phyloP scores from a whole-genome alignment of 2,113 vertebrate genomes.

The Alligator sinensis region DNA sequence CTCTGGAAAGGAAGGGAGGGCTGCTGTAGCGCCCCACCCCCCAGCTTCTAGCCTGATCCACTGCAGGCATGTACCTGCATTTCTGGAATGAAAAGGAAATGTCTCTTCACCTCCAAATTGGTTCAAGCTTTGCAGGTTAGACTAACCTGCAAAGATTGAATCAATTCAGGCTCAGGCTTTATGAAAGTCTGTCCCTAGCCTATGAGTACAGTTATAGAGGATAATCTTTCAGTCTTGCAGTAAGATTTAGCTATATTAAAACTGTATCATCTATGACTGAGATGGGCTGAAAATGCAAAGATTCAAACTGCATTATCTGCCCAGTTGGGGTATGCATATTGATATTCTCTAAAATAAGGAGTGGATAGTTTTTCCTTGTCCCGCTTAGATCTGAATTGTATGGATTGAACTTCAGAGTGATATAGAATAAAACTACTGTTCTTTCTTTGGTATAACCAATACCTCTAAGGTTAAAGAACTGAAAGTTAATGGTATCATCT shows the following conservation, averaged over 20 bases:
- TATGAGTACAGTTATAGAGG: neutral
- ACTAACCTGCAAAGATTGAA: too few relatives aligned
- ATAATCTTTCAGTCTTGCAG: neutral
- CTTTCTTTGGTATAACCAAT: fast-evolving
- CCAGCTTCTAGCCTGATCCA: too few relatives aligned
- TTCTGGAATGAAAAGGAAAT: too few relatives aligned
- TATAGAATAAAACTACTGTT: neutral
- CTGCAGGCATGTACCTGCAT: too few relatives aligned
- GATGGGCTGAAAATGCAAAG: neutral
- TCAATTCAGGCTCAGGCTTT: too few relatives aligned
- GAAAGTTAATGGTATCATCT: neutral
- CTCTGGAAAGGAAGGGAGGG: too few relatives aligned
- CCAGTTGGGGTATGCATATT: neutral
- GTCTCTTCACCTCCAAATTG: too few relatives aligned
- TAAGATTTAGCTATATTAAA: neutral
- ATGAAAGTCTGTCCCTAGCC: too few relatives aligned
- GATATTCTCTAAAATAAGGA: neutral
- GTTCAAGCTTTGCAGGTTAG: too few relatives aligned
- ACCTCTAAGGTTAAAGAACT: fast-evolving
- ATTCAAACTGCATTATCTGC: neutral
- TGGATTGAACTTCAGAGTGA: neutral
- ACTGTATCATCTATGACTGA: neutral
- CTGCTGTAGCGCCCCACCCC: too few relatives aligned
- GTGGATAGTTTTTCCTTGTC: fast-evolving
- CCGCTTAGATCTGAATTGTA: neutral